Percentiles rank a stretch among this genome's conserved stretches.
phyloP scores from a whole-genome alignment of 2,888 invertebrate species.

The Gandaritis pyraliata region DNA sequence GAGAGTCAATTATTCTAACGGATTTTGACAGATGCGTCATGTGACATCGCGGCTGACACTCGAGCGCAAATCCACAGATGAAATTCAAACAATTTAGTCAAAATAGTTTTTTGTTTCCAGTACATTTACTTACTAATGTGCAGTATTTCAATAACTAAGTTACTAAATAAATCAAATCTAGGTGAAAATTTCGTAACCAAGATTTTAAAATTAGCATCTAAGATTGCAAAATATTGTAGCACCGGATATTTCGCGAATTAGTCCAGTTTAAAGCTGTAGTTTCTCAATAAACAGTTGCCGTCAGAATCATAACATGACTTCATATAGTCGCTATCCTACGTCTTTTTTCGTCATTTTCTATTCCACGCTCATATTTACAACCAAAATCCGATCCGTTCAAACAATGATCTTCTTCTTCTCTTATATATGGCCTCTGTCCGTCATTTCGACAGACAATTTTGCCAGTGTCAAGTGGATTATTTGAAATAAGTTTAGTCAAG shows the following conservation, averaged over 20 bases:
- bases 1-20: slow-evolving; percentile 20
- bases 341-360: too few relatives aligned
- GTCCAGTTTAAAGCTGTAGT: neutral
- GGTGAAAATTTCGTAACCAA: slow-evolving; percentile 21
- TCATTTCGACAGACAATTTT: too few relatives aligned
- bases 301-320: neutral
- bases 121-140: neutral
- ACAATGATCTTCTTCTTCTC: too few relatives aligned
- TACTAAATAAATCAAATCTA: slow-evolving; percentile 1
- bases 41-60: slow-evolving; percentile 16
- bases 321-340: too few relatives aligned
- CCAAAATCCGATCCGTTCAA: too few relatives aligned
- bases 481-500: too few relatives aligned
- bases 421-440: too few relatives aligned
- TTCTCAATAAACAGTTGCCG: neutral
- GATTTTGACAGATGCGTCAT: slow-evolving; percentile 33
- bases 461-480: too few relatives aligned
- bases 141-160: neutral
- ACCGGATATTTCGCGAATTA: slow-evolving; percentile 30
- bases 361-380: too few relatives aligned
- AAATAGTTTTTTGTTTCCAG: too few relatives aligned
- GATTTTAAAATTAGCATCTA: slow-evolving; percentile 13
- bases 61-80: neutral
- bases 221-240: slow-evolving; percentile 20
- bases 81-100: slow-evolving; percentile 1